phyloP scores from a whole-genome alignment of 2,797 vertebrate species.

The Sciurus carolinensis region DNA sequence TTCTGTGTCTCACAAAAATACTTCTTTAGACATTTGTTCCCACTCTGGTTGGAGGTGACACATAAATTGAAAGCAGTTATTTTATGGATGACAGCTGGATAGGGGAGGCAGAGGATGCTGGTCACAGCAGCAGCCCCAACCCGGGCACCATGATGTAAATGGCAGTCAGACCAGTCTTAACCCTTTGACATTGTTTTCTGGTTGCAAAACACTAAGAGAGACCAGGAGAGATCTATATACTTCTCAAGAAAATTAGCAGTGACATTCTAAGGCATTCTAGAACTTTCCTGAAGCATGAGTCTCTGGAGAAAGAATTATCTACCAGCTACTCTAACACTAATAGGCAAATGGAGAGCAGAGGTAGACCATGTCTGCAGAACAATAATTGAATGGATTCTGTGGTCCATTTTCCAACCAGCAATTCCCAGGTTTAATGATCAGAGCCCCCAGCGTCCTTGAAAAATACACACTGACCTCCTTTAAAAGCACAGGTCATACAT shows the following conservation, averaged over 20 bases:
- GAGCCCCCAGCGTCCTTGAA: neutral
- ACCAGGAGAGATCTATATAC: neutral
- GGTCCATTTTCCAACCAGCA: neutral
- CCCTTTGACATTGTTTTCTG: neutral
- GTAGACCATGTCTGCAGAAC: neutral
- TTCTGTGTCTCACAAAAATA: neutral
- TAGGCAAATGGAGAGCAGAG: neutral
- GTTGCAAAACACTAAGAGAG: neutral
- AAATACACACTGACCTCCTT: neutral
- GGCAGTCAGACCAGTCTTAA: neutral
- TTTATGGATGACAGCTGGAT: neutral
- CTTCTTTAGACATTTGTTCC: neutral
- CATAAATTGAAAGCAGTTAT: neutral
- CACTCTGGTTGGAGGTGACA: neutral
- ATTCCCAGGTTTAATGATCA: conserved; percentile 15
- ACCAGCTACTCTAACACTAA: too few species aligned
- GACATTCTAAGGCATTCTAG: neutral
- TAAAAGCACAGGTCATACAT: neutral
- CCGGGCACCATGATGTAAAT: neutral
- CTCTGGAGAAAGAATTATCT: neutral
- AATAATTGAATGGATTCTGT: neutral
- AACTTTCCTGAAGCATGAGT: conserved; percentile 15
- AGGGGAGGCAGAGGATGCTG: neutral
- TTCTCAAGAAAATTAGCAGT: neutral
- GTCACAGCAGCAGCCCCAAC: neutral